Evolutionary conservation across 2,797 vertebrate genomes (phyloP).

Genomic region (Astyanax mexicanus): DNA sequence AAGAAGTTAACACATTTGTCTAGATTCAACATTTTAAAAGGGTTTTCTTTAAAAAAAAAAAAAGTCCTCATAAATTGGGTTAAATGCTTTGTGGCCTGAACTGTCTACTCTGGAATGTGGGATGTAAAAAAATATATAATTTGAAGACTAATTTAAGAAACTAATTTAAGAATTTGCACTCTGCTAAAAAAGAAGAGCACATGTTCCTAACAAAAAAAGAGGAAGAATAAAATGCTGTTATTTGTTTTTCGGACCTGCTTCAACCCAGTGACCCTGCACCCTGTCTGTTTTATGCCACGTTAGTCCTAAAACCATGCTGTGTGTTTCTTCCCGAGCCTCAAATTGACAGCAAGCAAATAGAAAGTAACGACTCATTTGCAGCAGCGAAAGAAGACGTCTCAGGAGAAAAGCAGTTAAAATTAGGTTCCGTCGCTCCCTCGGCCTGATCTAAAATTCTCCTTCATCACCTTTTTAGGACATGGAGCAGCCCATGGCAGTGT

Average conservation of each 20-base stretch:
- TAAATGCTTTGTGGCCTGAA: conserved; percentile 54
- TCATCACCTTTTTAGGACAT: conserved; percentile 62
- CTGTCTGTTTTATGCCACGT: background rate
- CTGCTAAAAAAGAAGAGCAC: background rate
- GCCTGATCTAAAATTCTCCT: conserved; percentile 60
- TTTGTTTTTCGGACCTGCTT: conserved; percentile 4
- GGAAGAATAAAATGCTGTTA: background rate
- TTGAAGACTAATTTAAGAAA: conserved; percentile 20
- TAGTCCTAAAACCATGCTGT: conserved; percentile 23
- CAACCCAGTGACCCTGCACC: background rate
- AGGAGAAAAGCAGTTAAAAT: conserved; percentile 51
- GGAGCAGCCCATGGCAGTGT: conserved; percentile 58
- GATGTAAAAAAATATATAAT: background rate
- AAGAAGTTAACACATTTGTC: background rate
- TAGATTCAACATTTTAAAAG: no score
- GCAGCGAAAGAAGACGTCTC: conserved; percentile 41
- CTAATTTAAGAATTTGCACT: background rate
- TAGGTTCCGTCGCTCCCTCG: conserved; percentile 44
- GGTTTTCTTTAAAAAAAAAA: no score
- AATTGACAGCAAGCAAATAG: conserved; percentile 51
- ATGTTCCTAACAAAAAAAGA: background rate
- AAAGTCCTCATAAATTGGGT: conserved; percentile 58
- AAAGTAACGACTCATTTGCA: conserved; percentile 44
- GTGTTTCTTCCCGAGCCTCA: conserved; percentile 33
- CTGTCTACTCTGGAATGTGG: background rate